Evolutionary conservation across 2,888 invertebrate species (phyloP), one percentile per base, ranked within the genome.

Genomic region (Bugulina stolonifera): DNA sequence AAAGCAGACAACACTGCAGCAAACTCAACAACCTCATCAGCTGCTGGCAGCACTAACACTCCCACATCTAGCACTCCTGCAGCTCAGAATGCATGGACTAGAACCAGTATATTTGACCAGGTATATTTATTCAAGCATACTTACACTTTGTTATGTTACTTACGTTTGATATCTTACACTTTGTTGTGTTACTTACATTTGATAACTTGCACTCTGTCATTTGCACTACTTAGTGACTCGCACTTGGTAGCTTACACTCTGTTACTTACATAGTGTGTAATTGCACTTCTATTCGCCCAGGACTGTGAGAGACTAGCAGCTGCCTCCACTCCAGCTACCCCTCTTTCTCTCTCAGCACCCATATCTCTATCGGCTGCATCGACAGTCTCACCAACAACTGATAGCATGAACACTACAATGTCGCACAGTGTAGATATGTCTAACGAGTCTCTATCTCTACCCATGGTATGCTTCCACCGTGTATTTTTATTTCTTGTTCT

Each of bases 31-130:
- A 18, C 43, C 18, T 10, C 5, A 10, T 43, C 43, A 10, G 43
- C 10, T 18, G 18, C 10, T 18, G 18, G 10, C 43, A 43, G 18
- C 43, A 10, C 43, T 43, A 10, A 5, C 18, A 18, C 10, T 10
- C 5, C 10, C 43, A 18, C 43, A 10, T 43, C 43, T 43, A 43
- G 10, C 5, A 43, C 43, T 5, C 35, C 72, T 5, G 35, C 35
- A 5, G 25, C 43, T 34, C 64, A 27, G 27, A 43, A 27, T 29
- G 23, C 35, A 10, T 54, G 43, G 35, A 14, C 43, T 23, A 52
- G 43, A 3, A 22, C 35, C 14, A 5, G 72, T 22, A 83, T 97
- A 72, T 96, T 97, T 85, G 97, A 97, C 83, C 57, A 57, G 57
- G 57, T 57, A 57, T 5, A 25, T n/a, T 5, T 25, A n/a, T 57